Percentiles rank a stretch among this genome's conserved stretches.
phyloP scores from a whole-genome alignment of 2,888 invertebrate genomes.

The Hecatera dysodea region DNA sequence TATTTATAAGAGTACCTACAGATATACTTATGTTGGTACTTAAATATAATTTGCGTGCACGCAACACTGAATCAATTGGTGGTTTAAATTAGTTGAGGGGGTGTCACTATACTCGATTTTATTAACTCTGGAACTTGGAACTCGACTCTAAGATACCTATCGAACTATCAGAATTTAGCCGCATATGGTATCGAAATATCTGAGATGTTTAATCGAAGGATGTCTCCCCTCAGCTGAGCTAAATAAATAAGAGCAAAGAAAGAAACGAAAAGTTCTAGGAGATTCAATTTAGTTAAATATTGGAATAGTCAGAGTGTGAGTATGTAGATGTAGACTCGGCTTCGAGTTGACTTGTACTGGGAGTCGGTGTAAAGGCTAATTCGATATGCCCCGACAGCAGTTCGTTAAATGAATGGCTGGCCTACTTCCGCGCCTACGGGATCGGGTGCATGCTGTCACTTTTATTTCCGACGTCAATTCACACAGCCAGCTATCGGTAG shows the following conservation, averaged over 20 bases:
- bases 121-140: too few species aligned
- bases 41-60: too few species aligned
- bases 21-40: too few species aligned
- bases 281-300: slow-evolving; percentile 34
- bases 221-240: neutral
- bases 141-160: too few species aligned
- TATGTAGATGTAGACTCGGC: slow-evolving; percentile 42
- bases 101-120: too few species aligned
- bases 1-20: too few species aligned
- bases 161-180: too few species aligned
- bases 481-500: slow-evolving; percentile 36
- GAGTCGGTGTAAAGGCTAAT: slow-evolving; percentile 52
- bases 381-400: slow-evolving; percentile 56
- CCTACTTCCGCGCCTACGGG: slow-evolving; percentile 61
- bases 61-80: too few species aligned
- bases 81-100: too few species aligned
- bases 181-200: too few species aligned
- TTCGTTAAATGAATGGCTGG: slow-evolving; percentile 67
- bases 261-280: slow-evolving; percentile 3
- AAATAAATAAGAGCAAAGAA: slow-evolving; percentile 4
- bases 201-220: neutral
- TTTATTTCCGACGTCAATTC: slow-evolving; percentile 65
- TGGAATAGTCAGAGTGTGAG: slow-evolving; percentile 19
- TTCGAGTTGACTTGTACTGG: slow-evolving; percentile 30
- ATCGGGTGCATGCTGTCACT: slow-evolving; percentile 67